Evolutionary conservation across 2,113 vertebrate species (phyloP), one percentile per base, ranked within the genome.

Genomic region (Morone chrysops): DNA sequence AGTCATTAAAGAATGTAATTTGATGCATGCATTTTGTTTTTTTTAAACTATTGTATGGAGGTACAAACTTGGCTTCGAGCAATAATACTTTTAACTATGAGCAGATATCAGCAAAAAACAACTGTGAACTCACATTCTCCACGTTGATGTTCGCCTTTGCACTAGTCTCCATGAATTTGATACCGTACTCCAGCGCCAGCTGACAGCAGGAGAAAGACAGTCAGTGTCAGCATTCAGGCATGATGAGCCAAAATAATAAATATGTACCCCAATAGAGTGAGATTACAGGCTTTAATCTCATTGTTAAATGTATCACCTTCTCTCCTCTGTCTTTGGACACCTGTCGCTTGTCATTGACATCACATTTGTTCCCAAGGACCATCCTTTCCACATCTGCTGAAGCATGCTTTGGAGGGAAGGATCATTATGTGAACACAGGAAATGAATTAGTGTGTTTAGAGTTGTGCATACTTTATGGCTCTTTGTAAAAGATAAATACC

Each of bases 131-230:
- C 88, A 99, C 98, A 0, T 98, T 98, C 87, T 99, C 98, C 86
- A 99, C 97, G 4, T 99, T 99, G 89, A 99, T 99, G 88, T 99
- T 99, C 22, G 98, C 96, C 92, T 99, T 99, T 5, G 98, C 98
- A 6, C 98, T 99, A 70, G 98, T 99, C 94, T 99, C 98, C 98
- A 99, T 99, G 92, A 99, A 99, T 87, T 99, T 99, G 93, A 99
- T 98, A 22, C 97, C 96, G 0, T 98, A 99, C 83, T 99, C 98
- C 9, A 96, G 92, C 1, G 98, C 98, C 86, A 99, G 93, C 98
- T 99, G 87, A 74, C 4, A 72, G 25, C 13, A 83, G 59, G 78
- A 68, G 47, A 90, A n/a, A 87, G 4, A 81, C 13, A 74, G 74
- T 63, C 14, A 66, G 14, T 2, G 14, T n/a, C 22, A 57, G 20